Base-by-base conservation (phyloP, 2,113 vertebrate species). In the Phainopepla nitens region DNA sequence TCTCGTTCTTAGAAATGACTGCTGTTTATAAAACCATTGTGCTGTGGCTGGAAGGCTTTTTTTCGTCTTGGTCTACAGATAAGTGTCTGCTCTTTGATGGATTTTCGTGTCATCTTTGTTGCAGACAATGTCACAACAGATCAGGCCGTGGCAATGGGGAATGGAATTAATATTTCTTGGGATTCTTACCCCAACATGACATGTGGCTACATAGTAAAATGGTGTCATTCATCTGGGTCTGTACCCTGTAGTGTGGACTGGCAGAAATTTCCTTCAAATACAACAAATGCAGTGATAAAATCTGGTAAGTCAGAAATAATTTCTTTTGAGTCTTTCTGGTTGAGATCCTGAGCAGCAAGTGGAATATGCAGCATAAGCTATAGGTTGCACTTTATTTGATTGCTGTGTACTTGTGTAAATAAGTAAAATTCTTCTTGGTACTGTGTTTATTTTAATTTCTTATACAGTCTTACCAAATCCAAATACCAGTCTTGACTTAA, bases 131-230 rank as follows among this genome's bases (percentile, higher is more conserved):
- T 98, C 85, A 90, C 78, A 78, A 87, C 94, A 44, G 98, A 98
- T 83, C 90, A 96, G 28, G 89, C 94, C 0, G 24, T 98, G 57
- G 97, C 98, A 29, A 93, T 77, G 81, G 97, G 95, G 41, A 97
- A 96, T 54, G 97, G 96, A 51, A 95, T 98, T 93, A 94, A 97
- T 82, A 89, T 98, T 88, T 93, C 95, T 64, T 98, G 98, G 98
- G 93, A 75, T 78, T 85, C 85, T 11, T 85, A 98, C 65, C 87
- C 97, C 57, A 98, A 97, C 15, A 68, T 98, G 91, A 98, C 98
- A 29, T 98, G 98, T 41, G 98, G 98, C 82, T 98, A 98, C 10
- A 72, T 97, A 19, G 89, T 98, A 61, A 98, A 98, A 51, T 98
- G 98, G 98, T 98, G 97, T 83, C 94, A 94, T 77, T 95, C 97